Conservation (phyloP, 2,797 vertebrate genomes). For the Allenopithecus nigroviridis region DNA sequence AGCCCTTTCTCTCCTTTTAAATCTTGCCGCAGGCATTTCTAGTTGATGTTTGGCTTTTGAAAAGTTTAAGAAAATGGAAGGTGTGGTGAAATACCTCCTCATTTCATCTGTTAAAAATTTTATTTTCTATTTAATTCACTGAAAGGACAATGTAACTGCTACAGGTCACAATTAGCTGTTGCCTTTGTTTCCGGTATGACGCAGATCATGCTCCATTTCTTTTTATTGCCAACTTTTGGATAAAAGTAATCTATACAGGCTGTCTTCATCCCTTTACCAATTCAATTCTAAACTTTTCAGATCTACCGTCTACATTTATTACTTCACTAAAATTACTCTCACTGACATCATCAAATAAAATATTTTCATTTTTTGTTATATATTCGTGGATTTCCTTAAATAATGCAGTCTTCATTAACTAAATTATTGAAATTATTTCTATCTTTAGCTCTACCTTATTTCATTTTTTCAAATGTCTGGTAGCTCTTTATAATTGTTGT, state of each 20-base stretch:
- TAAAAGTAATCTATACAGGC: background rate
- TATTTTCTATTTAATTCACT: background rate
- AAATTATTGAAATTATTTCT: background rate
- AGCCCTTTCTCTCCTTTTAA: background rate
- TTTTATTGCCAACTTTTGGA: background rate
- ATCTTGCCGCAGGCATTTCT: background rate
- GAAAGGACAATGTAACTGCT: background rate
- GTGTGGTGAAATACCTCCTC: background rate
- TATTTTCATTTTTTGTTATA: background rate
- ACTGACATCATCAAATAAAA: background rate
- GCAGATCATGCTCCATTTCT: background rate
- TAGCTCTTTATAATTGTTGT: background rate
- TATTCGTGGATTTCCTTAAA: background rate
- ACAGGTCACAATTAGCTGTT: background rate
- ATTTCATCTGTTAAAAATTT: background rate
- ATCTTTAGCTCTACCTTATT: background rate
- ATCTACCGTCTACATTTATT: background rate
- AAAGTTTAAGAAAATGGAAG: background rate
- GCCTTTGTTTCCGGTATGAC: background rate
- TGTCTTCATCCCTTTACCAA: background rate
- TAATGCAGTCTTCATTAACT: background rate
- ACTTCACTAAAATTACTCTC: background rate
- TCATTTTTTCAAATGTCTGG: background rate
- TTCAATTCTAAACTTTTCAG: background rate
- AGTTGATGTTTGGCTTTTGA: background rate